Evolutionary conservation across 2,113 vertebrate genomes (phyloP), one percentile per base, ranked within the genome.

Genomic region (Lepus europaeus): DNA sequence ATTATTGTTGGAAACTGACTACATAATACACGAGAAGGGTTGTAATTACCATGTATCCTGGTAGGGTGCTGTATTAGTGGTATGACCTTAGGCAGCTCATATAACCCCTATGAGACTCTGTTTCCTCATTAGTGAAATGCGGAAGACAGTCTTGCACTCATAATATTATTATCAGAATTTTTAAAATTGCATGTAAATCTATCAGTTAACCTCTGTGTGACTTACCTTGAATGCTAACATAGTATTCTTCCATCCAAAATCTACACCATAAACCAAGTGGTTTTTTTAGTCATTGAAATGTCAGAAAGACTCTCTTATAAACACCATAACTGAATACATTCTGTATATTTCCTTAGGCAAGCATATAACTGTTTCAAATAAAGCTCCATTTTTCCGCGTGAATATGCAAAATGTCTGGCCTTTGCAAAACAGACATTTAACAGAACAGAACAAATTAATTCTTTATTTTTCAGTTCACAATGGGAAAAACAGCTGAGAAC

Each of bases 401-500:
- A 92, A 59, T 64, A 90, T 20, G 51, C 84, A 96, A 90, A 95
- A 91, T 39, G 85, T 77, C 76, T 82, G 66, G 93, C 64, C 90
- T 94, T 97, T 76, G 25, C 85, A 85, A 97, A 97, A 89, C 89
- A 97, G 88, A 96, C 87, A 90, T 96, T 95, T 76, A 95, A 80
- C 88, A 77, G 94, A 97, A 96, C 90, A 97, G 94, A 98, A 90
- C 89, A 93, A 96, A 98, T 96, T 97, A 78, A 86, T 93, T 97
- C 96, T 84, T 73, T 66, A 94, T 91, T 49, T 92, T 95, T 96
- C 87, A 82, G 80, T 82, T 96, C 95, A 95, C 97, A 95, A 96
- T 95, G 90, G 95, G 94, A 97, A 97, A 97, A 94, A 86, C 92
- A 97, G 93, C 97, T 97, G 97, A 98, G 97, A 93, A 93, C 86